phyloP scores from a whole-genome alignment of 2,797 vertebrate species.

The Clarias platycephalus region DNA sequence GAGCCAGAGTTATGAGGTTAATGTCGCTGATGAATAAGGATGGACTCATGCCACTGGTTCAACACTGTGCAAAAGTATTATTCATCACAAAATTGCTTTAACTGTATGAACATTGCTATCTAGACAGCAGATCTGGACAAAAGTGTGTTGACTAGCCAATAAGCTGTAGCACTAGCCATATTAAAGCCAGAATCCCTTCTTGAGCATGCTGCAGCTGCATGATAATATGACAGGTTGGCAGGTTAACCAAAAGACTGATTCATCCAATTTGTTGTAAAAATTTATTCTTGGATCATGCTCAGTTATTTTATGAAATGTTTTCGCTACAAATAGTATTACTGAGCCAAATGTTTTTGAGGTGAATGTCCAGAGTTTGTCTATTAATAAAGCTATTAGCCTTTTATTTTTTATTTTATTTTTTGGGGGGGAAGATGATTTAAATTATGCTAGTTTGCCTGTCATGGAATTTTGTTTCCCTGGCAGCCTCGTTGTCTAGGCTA shows the following conservation, averaged over 20 bases:
- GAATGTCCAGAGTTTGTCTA: not conserved
- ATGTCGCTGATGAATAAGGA: not conserved
- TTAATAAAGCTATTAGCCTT: not conserved
- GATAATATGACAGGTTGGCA: not conserved
- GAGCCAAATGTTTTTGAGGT: not conserved
- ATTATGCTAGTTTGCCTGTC: not conserved
- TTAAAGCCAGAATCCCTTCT: not conserved
- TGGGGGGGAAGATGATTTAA: not conserved
- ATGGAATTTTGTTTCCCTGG: not conserved
- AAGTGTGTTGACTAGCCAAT: not conserved
- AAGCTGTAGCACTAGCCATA: not conserved
- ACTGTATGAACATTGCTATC: not conserved
- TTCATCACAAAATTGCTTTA: not conserved
- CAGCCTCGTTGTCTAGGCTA: not conserved
- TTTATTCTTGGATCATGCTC: not conserved
- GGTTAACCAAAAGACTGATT: not conserved
- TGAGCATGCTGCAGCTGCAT: not conserved
- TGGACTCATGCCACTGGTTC: not conserved
- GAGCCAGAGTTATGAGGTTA: not conserved
- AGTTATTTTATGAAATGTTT: not conserved
- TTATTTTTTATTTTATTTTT: not conserved
- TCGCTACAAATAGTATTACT: not conserved
- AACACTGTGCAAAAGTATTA: not conserved
- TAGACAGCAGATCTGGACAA: not conserved
- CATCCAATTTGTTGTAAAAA: not conserved